phyloP scores from a whole-genome alignment of 1,140 invertebrate species.

The Eurosta solidaginis region DNA sequence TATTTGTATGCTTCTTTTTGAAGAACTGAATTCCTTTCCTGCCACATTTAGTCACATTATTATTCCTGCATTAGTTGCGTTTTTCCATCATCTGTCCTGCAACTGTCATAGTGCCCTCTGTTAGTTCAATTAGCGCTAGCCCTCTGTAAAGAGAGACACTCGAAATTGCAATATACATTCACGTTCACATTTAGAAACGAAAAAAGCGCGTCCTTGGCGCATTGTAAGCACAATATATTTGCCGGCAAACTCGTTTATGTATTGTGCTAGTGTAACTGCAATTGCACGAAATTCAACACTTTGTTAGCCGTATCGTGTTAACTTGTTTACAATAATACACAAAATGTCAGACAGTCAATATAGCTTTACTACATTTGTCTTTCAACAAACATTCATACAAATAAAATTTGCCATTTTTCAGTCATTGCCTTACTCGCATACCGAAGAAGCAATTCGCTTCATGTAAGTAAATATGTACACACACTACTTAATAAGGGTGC shows the following conservation, averaged over 20 bases:
- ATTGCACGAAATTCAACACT: conserved; percentile 35
- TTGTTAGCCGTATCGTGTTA: conserved; percentile 31
- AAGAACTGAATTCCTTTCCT: too few relatives aligned
- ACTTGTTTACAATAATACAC: conserved; percentile 26
- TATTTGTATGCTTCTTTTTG: too few relatives aligned
- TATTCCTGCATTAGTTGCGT: not conserved
- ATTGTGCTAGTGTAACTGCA: not conserved
- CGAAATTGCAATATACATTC: not conserved
- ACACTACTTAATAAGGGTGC: too few relatives aligned
- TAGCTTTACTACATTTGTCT: too few relatives aligned
- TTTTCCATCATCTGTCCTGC: not conserved
- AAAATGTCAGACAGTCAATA: conserved; percentile 31
- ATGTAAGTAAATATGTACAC: too few relatives aligned
- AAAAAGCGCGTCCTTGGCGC: not conserved
- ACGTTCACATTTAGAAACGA: not conserved
- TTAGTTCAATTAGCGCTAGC: not conserved
- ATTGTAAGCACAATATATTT: not conserved
- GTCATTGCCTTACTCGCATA: not conserved
- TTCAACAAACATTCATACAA: not conserved
- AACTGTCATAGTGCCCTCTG: not conserved
- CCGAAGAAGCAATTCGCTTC: too few relatives aligned
- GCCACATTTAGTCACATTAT: too few relatives aligned
- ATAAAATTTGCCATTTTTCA: not conserved
- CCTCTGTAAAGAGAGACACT: too few relatives aligned
- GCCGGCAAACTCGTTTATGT: not conserved